Conservation (phyloP, 2,797 vertebrate genomes). For the Acipenser ruthenus region DNA sequence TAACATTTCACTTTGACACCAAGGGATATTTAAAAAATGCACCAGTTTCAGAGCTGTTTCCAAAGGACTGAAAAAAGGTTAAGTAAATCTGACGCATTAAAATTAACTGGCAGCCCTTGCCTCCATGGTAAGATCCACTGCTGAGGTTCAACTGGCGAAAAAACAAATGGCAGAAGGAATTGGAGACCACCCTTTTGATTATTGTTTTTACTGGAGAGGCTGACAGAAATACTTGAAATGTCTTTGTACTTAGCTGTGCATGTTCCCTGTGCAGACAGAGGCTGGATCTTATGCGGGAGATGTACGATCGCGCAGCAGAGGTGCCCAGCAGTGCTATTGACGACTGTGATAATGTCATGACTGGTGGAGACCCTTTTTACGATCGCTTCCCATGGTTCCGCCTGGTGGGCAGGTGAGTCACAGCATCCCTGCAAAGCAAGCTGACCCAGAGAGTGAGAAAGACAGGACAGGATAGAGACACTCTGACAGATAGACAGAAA, state of each 20-base stretch:
- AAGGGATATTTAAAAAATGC: too few species aligned
- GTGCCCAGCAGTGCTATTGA: slow-evolving; percentile 76
- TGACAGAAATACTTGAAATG: neutral
- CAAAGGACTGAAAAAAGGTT: too few species aligned
- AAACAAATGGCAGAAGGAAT: too few species aligned
- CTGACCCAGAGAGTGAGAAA: neutral
- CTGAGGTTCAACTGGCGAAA: too few species aligned
- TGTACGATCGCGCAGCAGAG: slow-evolving; percentile 93
- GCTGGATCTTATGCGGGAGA: slow-evolving; percentile 91
- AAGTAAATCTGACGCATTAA: too few species aligned
- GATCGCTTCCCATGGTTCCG: slow-evolving; percentile 98
- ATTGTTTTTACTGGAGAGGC: too few species aligned
- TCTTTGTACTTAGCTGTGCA: neutral
- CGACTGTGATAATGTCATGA: slow-evolving; percentile 84
- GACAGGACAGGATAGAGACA: neutral
- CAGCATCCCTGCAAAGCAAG: slow-evolving; percentile 16
- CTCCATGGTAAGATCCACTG: too few species aligned
- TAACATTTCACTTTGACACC: too few species aligned
- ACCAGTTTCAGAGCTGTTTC: too few species aligned
- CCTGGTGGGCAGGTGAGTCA: slow-evolving; percentile 89
- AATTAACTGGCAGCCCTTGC: too few species aligned
- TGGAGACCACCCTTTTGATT: too few species aligned
- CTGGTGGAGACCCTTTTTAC: slow-evolving; percentile 91
- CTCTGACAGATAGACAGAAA: too few species aligned
- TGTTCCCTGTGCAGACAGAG: slow-evolving; percentile 68